Evolutionary conservation across 2,888 invertebrate species (phyloP).

Genomic region (Digitonthophagus gazella): DNA sequence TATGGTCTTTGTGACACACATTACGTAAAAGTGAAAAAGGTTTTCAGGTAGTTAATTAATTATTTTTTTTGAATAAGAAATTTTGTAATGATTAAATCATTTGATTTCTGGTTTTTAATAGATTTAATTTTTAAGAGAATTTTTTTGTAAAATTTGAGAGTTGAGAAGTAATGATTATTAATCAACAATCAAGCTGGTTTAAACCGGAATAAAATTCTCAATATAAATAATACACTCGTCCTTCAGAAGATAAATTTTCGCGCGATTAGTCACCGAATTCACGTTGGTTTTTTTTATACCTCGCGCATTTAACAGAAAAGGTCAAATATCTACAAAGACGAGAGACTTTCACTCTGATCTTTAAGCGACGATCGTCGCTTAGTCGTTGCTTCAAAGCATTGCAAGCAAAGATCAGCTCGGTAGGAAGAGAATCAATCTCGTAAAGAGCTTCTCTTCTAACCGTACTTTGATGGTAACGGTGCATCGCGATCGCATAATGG

Average conservation of each 20-base stretch:
- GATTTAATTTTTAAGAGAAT: too few species aligned
- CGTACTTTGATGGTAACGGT: neutral
- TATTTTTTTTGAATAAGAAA: neutral
- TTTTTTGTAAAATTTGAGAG: too few species aligned
- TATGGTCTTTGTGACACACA: too few species aligned
- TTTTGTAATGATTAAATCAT: neutral
- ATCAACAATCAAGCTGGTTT: too few species aligned
- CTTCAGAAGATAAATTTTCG: neutral
- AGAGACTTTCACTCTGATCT: conserved; percentile 40
- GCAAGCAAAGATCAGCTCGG: too few species aligned
- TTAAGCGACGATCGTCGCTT: neutral
- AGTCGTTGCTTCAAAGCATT: neutral
- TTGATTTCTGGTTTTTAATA: too few species aligned
- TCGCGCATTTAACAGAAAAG: conserved; percentile 33
- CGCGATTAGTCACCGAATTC: neutral
- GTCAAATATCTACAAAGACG: conserved; percentile 38
- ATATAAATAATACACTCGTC: too few species aligned
- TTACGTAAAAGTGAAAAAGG: too few species aligned
- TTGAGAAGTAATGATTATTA: too few species aligned
- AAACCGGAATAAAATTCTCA: too few species aligned
- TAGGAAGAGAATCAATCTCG: neutral
- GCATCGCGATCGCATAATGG: neutral
- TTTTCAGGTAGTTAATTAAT: too few species aligned
- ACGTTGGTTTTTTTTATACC: neutral
- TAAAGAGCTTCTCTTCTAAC: neutral